Percentiles rank a stretch among this genome's conserved stretches.
phyloP scores from a whole-genome alignment of 2,888 invertebrate species.

The Caradrina clavipalpis region DNA sequence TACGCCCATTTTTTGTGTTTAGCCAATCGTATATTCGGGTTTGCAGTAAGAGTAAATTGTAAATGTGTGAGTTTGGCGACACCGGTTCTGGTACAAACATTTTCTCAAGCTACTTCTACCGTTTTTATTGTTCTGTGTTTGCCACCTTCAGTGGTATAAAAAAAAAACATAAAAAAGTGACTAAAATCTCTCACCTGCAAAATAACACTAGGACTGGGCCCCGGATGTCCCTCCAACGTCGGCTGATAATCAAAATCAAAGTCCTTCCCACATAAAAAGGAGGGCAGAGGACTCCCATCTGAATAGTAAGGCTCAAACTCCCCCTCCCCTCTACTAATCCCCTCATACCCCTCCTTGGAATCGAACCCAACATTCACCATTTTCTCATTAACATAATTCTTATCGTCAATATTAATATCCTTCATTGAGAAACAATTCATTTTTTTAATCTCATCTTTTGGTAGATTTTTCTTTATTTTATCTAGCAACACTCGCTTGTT shows the following conservation, averaged over 20 bases:
- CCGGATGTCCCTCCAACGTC: slow-evolving; percentile 94
- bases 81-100: too few relatives aligned
- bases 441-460: slow-evolving; percentile 74
- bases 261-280: slow-evolving; percentile 69
- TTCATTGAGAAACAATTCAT: slow-evolving; percentile 87
- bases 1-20: too few relatives aligned
- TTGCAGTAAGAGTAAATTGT: too few relatives aligned
- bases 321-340: slow-evolving; percentile 63
- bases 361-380: slow-evolving; percentile 83
- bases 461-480: slow-evolving; percentile 71
- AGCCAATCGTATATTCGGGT: too few relatives aligned
- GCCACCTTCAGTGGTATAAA: too few relatives aligned
- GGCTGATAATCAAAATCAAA: slow-evolving; percentile 98
- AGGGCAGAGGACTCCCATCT: slow-evolving; percentile 66
- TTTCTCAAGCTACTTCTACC: too few relatives aligned
- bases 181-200: slow-evolving; percentile 91
- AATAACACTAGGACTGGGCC: slow-evolving; percentile 98
- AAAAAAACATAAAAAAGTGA: background rate
- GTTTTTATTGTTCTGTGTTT: too few relatives aligned
- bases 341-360: slow-evolving; percentile 75
- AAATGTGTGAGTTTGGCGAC: too few relatives aligned
- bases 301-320: slow-evolving; percentile 79
- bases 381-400: slow-evolving; percentile 80
- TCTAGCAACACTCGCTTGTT: slow-evolving; percentile 80
- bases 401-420: slow-evolving; percentile 82